Conservation (phyloP, 2,113 vertebrate genomes). For the Choloepus hoffmanni region DNA sequence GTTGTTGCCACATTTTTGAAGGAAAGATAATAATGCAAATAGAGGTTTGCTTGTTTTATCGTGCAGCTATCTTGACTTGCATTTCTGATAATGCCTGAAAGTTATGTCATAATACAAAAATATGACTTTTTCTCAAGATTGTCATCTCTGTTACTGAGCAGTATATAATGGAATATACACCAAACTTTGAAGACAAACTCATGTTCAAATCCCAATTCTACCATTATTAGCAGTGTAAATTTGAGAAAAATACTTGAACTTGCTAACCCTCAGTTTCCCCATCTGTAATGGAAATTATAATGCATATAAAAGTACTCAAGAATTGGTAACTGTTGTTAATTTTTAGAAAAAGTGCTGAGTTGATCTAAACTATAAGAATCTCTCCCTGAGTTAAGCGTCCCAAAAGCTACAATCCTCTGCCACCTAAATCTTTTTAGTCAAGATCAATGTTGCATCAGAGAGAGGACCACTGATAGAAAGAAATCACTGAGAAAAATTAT, state of each 20-base stretch:
- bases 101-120: conserved; percentile 36
- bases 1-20: conserved; percentile 73
- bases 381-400: not conserved
- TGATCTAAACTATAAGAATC: conserved; percentile 58
- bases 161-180: conserved; percentile 19
- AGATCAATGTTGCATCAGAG: conserved; percentile 20
- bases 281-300: conserved; percentile 57
- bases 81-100: conserved; percentile 51
- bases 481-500: conserved; percentile 58
- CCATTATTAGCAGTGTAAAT: conserved; percentile 32
- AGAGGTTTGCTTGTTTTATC: conserved; percentile 60
- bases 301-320: conserved; percentile 40
- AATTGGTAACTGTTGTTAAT: conserved; percentile 44
- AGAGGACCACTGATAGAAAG: conserved; percentile 20
- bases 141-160: conserved; percentile 39
- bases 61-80: not conserved
- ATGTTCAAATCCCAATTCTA: conserved; percentile 54
- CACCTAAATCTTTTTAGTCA: conserved; percentile 50
- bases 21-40: conserved; percentile 54
- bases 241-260: conserved; percentile 48
- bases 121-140: conserved; percentile 1
- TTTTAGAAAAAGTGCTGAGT: conserved; percentile 52
- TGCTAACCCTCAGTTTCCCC: conserved; percentile 27
- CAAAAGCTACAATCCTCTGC: conserved; percentile 36
- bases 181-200: conserved; percentile 30